Percentiles rank a stretch among this genome's conserved stretches.
Evolutionary conservation across 2,888 invertebrate genomes (phyloP).

Genomic region (Drosophila quinaria): DNA sequence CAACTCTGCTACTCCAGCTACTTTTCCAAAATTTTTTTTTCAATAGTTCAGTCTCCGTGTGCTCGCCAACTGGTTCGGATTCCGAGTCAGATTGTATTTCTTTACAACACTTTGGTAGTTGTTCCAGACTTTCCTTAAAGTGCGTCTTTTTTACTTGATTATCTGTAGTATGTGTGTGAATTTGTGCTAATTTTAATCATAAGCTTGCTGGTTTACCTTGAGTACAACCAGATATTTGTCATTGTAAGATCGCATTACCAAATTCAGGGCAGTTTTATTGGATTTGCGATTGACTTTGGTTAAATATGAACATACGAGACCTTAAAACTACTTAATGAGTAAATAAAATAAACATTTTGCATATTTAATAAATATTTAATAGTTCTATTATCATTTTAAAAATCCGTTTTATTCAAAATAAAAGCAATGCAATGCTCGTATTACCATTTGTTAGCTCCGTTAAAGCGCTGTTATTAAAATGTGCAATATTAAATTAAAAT

Average conservation of each 20-base stretch:
- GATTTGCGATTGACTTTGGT: background rate
- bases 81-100: slow-evolving; percentile 19
- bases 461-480: background rate
- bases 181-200: slow-evolving; percentile 2
- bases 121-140: slow-evolving; percentile 12
- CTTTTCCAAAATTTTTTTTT: slow-evolving; percentile 3
- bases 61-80: slow-evolving; percentile 50
- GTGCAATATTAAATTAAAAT: background rate
- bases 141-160: slow-evolving; percentile 10
- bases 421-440: too few species aligned
- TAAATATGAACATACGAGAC: background rate
- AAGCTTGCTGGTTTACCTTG: slow-evolving; percentile 45
- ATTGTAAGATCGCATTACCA: slow-evolving; percentile 41
- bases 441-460: too few species aligned
- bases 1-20: slow-evolving; percentile 1
- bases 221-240: slow-evolving; percentile 22
- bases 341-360: background rate
- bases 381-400: background rate
- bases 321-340: background rate
- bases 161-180: slow-evolving; percentile 7
- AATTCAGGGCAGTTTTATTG: slow-evolving; percentile 19
- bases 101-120: slow-evolving; percentile 2
- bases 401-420: background rate
- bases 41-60: slow-evolving; percentile 55
- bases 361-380: background rate